Evolutionary conservation across 2,797 vertebrate genomes (phyloP), one percentile per base, ranked within the genome.

Genomic region (Knipowitschia caucasica): DNA sequence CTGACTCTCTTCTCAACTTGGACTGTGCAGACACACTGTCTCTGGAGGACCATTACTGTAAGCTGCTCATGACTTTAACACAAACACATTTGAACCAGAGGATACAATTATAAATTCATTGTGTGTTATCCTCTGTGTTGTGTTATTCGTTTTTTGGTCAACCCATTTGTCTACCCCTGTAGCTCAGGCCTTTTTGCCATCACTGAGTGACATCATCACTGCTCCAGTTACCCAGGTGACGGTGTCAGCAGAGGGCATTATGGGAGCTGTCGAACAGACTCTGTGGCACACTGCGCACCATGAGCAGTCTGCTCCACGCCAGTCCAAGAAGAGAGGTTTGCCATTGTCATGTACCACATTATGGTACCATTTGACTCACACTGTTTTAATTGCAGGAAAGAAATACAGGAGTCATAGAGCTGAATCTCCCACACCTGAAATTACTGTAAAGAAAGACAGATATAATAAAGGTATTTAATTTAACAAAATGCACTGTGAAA

Each of bases 1-100:
- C 95, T 7, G 93, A 96, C 75, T 94, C 93, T 0, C 89, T 98
- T 59, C 93, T 98, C 50, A 93, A 92, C 75, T 94, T 97, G 92
- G 95, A 99, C 75, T 94, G 94, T 45, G 86, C 93, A 30, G 90
- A 89, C 56, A 77, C 88, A 4, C 80, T 94, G 67, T 74, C 85
- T 6, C 64, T 95, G 71, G 94, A 95, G 64, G 92, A 95, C 53
- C 92, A 92, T 80, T 86, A 92, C 66, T 87, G 96, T 98, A 92
- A 81, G 77, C 33, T 5, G 7, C 60, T 29, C n/a, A 50, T 21
- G 3, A 46, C 34, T 20, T 39, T 18, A 34, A 64, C 24, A 53
- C n/a, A n/a, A n/a, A n/a, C n/a, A n/a, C n/a, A n/a, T n/a, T n/a
- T n/a, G n/a, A n/a, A n/a, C n/a, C n/a, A n/a, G n/a, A n/a, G n/a